These are phyloP conservation scores for Musca domestica DNA, from an alignment of 1,140 invertebrate genomes.

Conservation along the genomic window DNA sequence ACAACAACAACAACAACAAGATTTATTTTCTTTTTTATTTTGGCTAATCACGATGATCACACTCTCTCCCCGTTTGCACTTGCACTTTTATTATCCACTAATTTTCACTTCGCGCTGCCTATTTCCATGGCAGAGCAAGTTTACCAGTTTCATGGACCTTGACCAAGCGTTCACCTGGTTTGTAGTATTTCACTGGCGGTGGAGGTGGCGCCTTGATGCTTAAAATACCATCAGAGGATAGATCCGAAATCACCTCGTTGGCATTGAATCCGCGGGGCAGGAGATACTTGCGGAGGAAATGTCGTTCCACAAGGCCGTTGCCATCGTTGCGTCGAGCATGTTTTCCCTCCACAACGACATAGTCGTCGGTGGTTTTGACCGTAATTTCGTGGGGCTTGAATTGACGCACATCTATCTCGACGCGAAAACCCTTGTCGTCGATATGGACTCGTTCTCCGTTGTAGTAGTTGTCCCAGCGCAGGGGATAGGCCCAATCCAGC, in stretches of 20 bases:
- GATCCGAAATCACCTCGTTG: slow-evolving; percentile 68
- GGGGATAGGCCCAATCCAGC: slow-evolving; percentile 44
- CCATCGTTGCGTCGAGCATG: slow-evolving; percentile 79
- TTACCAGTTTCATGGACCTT: slow-evolving; percentile 47
- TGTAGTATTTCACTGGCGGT: slow-evolving; percentile 48
- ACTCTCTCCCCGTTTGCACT: background rate
- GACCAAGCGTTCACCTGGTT: slow-evolving; percentile 38
- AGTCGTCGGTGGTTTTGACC: slow-evolving; percentile 79
- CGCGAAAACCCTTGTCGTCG: slow-evolving; percentile 75
- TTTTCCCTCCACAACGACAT: slow-evolving; percentile 75
- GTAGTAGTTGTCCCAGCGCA: slow-evolving; percentile 50
- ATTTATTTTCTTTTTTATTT: background rate
- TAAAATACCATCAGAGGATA: slow-evolving; percentile 75
- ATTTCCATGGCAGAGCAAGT: slow-evolving; percentile 47
- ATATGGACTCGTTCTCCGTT: slow-evolving; percentile 58
- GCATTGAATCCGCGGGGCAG: slow-evolving; percentile 61
- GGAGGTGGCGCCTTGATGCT: slow-evolving; percentile 67
- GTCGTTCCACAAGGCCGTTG: slow-evolving; percentile 70
- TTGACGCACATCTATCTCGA: slow-evolving; percentile 80
- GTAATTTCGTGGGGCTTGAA: slow-evolving; percentile 84
- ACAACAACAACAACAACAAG: background rate
- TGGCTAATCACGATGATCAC: background rate
- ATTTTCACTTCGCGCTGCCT: background rate
- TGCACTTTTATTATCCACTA: background rate
- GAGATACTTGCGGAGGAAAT: slow-evolving; percentile 70